These are phyloP conservation scores for Lacerta bilineata DNA, from an alignment of 2,797 vertebrate species.

Conservation along the genomic window DNA sequence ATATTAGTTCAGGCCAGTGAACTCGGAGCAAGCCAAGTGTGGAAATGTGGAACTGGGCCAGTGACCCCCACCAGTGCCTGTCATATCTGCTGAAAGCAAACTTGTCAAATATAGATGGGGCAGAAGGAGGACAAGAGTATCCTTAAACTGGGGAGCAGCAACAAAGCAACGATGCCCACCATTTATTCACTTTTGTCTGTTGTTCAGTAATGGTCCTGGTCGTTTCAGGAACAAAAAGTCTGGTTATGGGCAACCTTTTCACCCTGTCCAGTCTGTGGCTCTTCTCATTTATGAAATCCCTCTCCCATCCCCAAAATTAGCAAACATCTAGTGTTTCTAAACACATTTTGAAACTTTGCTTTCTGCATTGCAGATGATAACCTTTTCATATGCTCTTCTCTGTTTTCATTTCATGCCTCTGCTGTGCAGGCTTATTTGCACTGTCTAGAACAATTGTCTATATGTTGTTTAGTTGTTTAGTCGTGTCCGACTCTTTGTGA, in stretches of 20 bases:
- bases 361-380: constrained; percentile 49
- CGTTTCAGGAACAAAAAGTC: constrained; percentile 62
- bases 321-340: neutral
- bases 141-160: constrained; percentile 62
- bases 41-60: constrained; percentile 81
- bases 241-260: constrained; percentile 61
- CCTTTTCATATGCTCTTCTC: constrained; percentile 49
- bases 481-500: too few species aligned
- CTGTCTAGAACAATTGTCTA: neutral
- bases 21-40: constrained; percentile 84
- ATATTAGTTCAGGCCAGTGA: constrained; percentile 85
- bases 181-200: constrained; percentile 69
- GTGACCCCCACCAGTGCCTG: constrained; percentile 83
- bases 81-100: constrained; percentile 84
- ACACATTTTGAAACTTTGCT: neutral
- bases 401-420: constrained; percentile 47
- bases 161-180: constrained; percentile 69
- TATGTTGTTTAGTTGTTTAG: too few species aligned
- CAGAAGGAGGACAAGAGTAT: constrained; percentile 75
- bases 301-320: constrained; percentile 4
- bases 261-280: constrained; percentile 52
- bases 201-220: constrained; percentile 60
- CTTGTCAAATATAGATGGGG: constrained; percentile 78
- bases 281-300: constrained; percentile 53
- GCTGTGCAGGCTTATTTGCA: neutral